Conservation (phyloP, 2,113 vertebrate species). For the Engraulis encrasicolus region DNA sequence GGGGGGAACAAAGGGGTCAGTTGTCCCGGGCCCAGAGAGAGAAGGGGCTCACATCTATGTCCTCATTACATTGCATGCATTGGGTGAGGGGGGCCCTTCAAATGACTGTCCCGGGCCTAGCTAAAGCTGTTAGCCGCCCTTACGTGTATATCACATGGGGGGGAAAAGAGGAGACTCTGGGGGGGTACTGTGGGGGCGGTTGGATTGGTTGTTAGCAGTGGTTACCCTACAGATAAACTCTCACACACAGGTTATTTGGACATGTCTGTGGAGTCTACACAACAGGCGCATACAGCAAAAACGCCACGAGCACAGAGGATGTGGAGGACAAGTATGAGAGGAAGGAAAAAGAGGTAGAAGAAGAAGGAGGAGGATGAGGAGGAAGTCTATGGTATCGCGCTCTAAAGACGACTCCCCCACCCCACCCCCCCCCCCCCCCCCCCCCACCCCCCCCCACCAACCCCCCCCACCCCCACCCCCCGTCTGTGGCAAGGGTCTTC, state of each 20-base stretch:
- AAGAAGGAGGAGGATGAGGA: not conserved
- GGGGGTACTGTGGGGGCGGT: too few species aligned
- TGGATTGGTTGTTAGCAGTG: slow-evolving; percentile 69
- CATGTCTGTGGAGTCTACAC: not conserved
- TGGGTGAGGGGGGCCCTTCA: too few species aligned
- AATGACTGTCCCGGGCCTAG: too few species aligned
- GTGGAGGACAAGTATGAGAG: not conserved
- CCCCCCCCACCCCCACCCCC: too few species aligned
- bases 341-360: not conserved
- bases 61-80: too few species aligned
- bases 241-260: slow-evolving; percentile 23
- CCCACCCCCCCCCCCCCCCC: too few species aligned
- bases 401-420: slow-evolving; percentile 68
- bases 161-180: not conserved
- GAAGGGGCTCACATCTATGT: too few species aligned
- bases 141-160: too few species aligned
- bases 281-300: not conserved
- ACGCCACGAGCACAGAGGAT: not conserved
- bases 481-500: slow-evolving; percentile 79
- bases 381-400: not conserved
- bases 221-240: slow-evolving; percentile 67
- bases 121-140: too few species aligned
- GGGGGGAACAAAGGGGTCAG: too few species aligned
- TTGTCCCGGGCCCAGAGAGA: too few species aligned
- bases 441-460: too few species aligned